These are phyloP conservation scores for Sitobion miscanthi DNA, from an alignment of 1,140 invertebrate species.

Conservation along the genomic window DNA sequence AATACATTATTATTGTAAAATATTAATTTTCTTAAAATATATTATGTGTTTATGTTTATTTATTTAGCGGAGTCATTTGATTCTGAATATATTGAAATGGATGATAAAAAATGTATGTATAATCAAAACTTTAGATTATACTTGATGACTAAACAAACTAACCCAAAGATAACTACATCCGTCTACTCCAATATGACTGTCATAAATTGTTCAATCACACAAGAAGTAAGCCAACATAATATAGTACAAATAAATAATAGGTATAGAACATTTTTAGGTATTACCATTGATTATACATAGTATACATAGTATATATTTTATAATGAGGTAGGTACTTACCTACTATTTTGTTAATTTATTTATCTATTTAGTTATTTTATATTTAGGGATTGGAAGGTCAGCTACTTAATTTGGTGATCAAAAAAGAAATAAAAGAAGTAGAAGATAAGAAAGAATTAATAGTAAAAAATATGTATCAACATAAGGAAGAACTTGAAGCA, in stretches of 20 bases:
- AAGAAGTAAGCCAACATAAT: constrained; percentile 10
- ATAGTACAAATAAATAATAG: not conserved
- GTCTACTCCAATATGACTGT: constrained; percentile 21
- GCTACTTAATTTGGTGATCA: not conserved
- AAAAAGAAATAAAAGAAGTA: not conserved
- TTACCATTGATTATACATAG: no score
- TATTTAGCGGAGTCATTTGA: not conserved
- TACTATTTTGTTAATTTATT: not conserved
- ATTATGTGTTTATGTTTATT: not conserved
- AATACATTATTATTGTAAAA: not conserved
- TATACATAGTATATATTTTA: not conserved
- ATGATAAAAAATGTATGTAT: not conserved
- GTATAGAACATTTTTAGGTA: not conserved
- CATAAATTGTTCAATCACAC: constrained; percentile 47
- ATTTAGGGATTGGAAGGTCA: constrained; percentile 32
- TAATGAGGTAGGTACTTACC: not conserved
- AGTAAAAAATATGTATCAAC: not conserved
- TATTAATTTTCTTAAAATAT: not conserved
- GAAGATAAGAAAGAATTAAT: not conserved
- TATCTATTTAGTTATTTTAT: not conserved
- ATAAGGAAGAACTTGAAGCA: not conserved
- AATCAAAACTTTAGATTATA: constrained; percentile 43
- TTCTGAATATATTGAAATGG: not conserved
- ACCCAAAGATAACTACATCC: constrained; percentile 14
- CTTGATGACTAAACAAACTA: constrained; percentile 22